A percentile compares a stretch with the other conserved stretches of the same genome.
Conservation (phyloP, 2,797 vertebrate species). For the Myotis daubentonii region DNA sequence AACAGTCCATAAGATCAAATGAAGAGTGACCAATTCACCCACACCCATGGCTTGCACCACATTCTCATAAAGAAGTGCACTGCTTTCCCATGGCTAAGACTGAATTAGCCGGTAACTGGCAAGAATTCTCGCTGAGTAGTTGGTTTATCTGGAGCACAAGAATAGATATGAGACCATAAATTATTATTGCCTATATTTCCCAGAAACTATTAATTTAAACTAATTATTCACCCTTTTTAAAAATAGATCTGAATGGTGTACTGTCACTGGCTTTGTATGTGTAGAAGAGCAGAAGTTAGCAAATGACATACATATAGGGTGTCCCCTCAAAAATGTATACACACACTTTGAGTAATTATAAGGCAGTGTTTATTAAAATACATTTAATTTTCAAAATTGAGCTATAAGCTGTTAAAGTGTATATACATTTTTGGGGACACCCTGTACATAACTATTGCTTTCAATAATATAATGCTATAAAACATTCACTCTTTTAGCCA, state of each 20-base stretch:
- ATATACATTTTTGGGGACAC: too few species aligned
- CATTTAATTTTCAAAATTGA: too few species aligned
- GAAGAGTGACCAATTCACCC: neutral
- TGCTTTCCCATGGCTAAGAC: neutral
- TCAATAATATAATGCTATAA: neutral
- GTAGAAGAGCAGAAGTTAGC: neutral
- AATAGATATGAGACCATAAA: neutral
- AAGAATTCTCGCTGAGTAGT: neutral
- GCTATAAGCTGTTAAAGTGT: too few species aligned
- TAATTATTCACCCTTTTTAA: neutral
- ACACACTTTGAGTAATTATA: too few species aligned
- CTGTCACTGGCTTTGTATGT: neutral
- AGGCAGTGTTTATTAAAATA: too few species aligned
- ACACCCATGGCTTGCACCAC: neutral
- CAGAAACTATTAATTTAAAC: neutral
- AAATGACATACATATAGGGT: neutral
- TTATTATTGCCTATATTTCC: neutral
- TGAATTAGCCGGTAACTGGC: neutral
- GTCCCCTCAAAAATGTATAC: too few species aligned
- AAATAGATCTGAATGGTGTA: neutral
- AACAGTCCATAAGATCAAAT: neutral
- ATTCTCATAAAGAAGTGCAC: neutral
- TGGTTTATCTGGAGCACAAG: neutral
- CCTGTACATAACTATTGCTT: neutral
- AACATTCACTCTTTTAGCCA: neutral